Evolutionary conservation across 2,888 invertebrate species (phyloP).

Genomic region (Branchipolynoe longqiensis): DNA sequence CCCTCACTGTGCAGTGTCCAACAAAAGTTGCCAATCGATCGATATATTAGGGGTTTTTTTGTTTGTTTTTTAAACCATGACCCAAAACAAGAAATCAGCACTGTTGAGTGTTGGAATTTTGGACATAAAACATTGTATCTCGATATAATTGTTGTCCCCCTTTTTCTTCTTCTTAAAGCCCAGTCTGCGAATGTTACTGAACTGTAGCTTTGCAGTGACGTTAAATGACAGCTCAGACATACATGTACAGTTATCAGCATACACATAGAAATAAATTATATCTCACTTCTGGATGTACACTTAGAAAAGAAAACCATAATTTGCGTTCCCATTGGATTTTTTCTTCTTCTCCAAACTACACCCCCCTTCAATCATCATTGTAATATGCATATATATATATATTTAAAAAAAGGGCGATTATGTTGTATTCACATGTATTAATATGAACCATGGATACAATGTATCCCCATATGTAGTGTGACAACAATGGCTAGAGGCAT

Average conservation of each 20-base stretch:
- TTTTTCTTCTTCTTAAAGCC: too few relatives aligned
- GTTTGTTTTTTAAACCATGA: neutral
- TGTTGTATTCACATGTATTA: neutral
- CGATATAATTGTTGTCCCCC: too few relatives aligned
- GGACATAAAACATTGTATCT: too few relatives aligned
- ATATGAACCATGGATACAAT: slow-evolving; percentile 35
- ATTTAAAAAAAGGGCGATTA: neutral
- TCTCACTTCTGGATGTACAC: slow-evolving; percentile 3
- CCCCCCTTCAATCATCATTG: neutral
- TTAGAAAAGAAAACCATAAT: slow-evolving; percentile 17
- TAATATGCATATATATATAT: slow-evolving; percentile 1
- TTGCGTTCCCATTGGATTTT: slow-evolving; percentile 11
- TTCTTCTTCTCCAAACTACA: slow-evolving; percentile 10
- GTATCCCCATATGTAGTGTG: slow-evolving; percentile 42
- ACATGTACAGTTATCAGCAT: slow-evolving; percentile 43
- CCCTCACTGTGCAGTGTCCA: slow-evolving; percentile 36
- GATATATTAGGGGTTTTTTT: neutral
- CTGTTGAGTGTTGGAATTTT: too few relatives aligned
- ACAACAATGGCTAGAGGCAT: slow-evolving; percentile 49
- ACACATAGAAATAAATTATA: slow-evolving; percentile 32
- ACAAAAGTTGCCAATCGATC: slow-evolving; percentile 34
- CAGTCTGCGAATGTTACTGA: too few relatives aligned
- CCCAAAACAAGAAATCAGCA: too few relatives aligned
- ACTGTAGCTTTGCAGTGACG: too few relatives aligned
- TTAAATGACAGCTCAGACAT: too few relatives aligned